Base-by-base conservation (phyloP, 2,888 invertebrate species). In the Luperina testacea region DNA sequence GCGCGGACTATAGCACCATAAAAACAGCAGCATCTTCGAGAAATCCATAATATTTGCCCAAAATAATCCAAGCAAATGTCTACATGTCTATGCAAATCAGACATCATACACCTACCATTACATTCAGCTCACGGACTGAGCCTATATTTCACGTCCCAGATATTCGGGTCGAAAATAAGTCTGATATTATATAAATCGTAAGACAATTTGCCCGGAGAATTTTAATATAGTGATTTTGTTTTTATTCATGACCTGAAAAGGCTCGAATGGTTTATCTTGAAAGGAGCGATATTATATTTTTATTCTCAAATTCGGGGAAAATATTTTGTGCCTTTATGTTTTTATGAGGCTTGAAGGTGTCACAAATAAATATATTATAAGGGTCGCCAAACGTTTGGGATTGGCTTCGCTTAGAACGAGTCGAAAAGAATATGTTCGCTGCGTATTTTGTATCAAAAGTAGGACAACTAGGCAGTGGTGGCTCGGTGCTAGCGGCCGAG, bases 151-250 rank as follows among this genome's bases (percentile, higher is more conserved):
- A 79, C 71, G 78, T 78, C 65, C 57, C 63, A 77, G 72, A 84
- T 84, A 81, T 82, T 81, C 75, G 70, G 71, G 27, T 38, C 24
- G 71, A 83, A 79, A 82, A 79, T 83, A 81, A 73, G 53, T 45
- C 74, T 72, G 69, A 45, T 73, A 71, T 57, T 68, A 69, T 74
- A 82, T 81, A 83, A 79, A 87, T 87, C 80, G 15, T 81, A 48
- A 69, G 67, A 57, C 27, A 71, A 87, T 76, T 81, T 81, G 78
- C 78, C 70, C 42, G 51, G 57, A 76, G 78, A 84, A 88, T 88
- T 75, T 75, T 85, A 87, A 81, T 82, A 71, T 51, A 64, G 20
- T 48, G 13, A 78, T 81, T 78, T 82, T 45, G 45, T 45, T 45
- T 45, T 45, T 45, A 45, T 45, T 45, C 45, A 45, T 45, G 45